Evolutionary conservation across 2,797 vertebrate genomes (phyloP).

Genomic region (Spea hammondii): DNA sequence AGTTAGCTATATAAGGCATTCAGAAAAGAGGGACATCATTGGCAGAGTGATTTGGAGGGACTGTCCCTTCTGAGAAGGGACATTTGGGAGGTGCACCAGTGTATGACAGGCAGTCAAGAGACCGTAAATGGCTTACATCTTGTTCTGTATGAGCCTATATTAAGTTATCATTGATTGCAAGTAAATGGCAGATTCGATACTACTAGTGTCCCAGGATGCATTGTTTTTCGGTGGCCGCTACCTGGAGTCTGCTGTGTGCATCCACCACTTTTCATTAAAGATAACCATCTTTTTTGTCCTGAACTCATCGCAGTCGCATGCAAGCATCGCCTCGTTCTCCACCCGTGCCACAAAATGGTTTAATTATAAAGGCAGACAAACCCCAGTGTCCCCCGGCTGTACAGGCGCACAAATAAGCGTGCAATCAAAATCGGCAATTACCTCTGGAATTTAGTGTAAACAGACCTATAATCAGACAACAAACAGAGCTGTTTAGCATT

Average conservation of each 20-base stretch:
- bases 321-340: slow-evolving; percentile 43
- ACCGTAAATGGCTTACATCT: no score
- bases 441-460: slow-evolving; percentile 99
- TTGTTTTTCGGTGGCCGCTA: no score
- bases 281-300: slow-evolving; percentile 37
- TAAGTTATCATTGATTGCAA: no score
- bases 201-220: no score
- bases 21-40: no score
- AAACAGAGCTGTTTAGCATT: slow-evolving; percentile 98
- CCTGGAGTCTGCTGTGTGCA: slow-evolving; percentile 1
- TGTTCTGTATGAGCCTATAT: no score
- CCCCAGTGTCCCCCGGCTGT: slow-evolving; percentile 82
- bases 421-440: slow-evolving; percentile 99
- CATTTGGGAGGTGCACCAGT: no score
- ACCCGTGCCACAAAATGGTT: slow-evolving; percentile 86
- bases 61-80: no score
- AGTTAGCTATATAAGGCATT: no score
- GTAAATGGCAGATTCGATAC: no score
- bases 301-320: slow-evolving; percentile 57
- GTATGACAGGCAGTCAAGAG: no score
- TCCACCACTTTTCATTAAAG: neutral
- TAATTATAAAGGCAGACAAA: slow-evolving; percentile 93
- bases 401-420: slow-evolving; percentile 90
- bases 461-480: slow-evolving; percentile 95
- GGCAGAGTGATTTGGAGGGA: no score